Evolutionary conservation across 2,113 vertebrate species (phyloP), one percentile per base, ranked within the genome.

Genomic region (Zingel zingel): DNA sequence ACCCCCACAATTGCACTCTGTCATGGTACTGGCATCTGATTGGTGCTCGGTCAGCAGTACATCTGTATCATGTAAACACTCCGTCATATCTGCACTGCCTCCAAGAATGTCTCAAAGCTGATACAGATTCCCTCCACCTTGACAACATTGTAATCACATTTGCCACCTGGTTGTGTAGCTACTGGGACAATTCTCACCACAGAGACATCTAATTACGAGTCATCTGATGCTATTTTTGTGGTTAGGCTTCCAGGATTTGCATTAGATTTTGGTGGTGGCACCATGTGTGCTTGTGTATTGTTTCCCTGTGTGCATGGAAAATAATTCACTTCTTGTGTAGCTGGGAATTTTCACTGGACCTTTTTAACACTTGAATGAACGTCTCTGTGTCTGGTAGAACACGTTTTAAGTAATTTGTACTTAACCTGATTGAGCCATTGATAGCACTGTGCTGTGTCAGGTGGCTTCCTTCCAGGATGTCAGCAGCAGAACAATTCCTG

Each of bases 161-260:
- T 48, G 56, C 92, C 95, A 95, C 88, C 93, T 94, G 94, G 92
- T 93, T 88, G 83, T 89, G 75, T 83, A 21, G 88, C 84, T 68
- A 76, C 75, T 7, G 90, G 76, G 71, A 73, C 64, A 77, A 72
- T 84, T 87, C 48, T 74, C 77, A 86, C 86, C 85, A 53, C 65
- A 2, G 57, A 85, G 76, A 82, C 68, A 30, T 47, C 50, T 82
- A 80, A 91, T 92, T 93, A 88, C 78, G 48, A 54, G 50, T 89
- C 74, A 88, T 78, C 86, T 72, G 79, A 82, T 74, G 83, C 69
- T 71, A 70, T 75, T 91, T 83, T 69, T 73, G 67, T 72, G 74
- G n/a, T n/a, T n/a, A 68, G n/a, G 50, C 70, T 47, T 90, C 77
- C 76, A 45, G 81, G 59, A 56, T 53, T 62, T 68, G 54, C 79